These are phyloP conservation scores for Tineola bisselliella DNA, from an alignment of 2,888 invertebrate species.

Conservation along the genomic window DNA sequence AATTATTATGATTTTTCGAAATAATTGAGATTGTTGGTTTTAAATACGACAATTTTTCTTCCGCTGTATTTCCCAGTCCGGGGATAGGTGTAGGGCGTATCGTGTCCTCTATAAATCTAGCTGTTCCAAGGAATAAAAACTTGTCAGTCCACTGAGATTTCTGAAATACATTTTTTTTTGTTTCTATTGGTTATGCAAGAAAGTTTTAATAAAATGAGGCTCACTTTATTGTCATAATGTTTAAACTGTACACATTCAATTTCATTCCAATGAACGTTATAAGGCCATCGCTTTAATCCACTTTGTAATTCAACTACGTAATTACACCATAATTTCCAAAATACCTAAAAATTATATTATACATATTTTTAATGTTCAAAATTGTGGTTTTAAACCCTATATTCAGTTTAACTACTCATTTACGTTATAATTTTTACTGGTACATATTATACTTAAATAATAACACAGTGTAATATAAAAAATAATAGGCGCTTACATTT, in stretches of 20 bases:
- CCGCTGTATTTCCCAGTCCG: constrained; percentile 27
- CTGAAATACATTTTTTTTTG: constrained; percentile 17
- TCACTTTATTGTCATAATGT: background rate
- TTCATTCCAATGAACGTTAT: background rate
- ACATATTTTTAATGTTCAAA: too few species aligned
- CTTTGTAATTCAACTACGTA: constrained; percentile 46
- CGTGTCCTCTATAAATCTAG: constrained; percentile 37
- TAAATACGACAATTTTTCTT: background rate
- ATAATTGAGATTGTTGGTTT: background rate
- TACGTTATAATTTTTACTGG: too few species aligned
- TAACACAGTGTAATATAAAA: background rate
- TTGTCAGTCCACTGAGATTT: constrained; percentile 59
- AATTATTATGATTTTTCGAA: background rate
- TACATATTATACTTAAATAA: too few species aligned
- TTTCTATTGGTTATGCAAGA: background rate
- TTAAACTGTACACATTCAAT: background rate
- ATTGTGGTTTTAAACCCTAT: too few species aligned
- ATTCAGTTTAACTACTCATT: too few species aligned
- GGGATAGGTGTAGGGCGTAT: constrained; percentile 34
- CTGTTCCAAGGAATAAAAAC: constrained; percentile 64
- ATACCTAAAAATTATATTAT: constrained; percentile 59
- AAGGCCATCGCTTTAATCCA: constrained; percentile 20
- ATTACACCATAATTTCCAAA: constrained; percentile 71
- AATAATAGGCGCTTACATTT: constrained; percentile 41
- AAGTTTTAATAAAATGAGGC: background rate